A percentile compares a stretch with the other conserved stretches of the same genome.
Conservation (phyloP, 2,113 vertebrate species). For the Mastomys natalensis region DNA sequence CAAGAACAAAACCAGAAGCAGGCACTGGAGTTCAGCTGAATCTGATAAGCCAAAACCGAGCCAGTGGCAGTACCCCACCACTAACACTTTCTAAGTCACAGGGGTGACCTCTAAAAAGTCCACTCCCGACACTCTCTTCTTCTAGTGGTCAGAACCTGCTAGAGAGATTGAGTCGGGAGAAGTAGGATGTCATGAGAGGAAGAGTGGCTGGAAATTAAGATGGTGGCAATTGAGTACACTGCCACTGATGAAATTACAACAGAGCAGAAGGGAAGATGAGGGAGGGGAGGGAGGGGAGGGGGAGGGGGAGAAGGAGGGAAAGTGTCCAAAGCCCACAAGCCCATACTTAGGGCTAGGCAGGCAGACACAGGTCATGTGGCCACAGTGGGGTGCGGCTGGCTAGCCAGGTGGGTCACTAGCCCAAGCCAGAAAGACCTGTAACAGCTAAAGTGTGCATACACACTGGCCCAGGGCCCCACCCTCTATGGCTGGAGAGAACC, state of each 20-base stretch:
- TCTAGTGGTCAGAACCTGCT: background rate
- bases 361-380: background rate
- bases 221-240: background rate
- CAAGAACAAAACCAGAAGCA: background rate
- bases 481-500: no score
- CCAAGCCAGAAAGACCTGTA: background rate
- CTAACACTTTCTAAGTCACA: background rate
- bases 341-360: background rate
- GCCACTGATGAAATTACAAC: background rate
- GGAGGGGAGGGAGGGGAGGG: no score
- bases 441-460: fast-evolving
- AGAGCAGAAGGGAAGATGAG: background rate
- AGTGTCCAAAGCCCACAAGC: background rate
- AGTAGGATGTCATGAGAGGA: background rate
- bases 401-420: background rate
- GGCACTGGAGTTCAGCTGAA: background rate
- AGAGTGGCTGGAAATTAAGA: background rate
- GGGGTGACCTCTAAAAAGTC: background rate
- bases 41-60: background rate
- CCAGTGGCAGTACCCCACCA: fast-evolving
- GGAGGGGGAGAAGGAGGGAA: background rate
- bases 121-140: background rate
- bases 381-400: background rate
- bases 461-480: background rate
- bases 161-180: background rate